Evolutionary conservation across 2,797 vertebrate species (phyloP), one percentile per base, ranked within the genome.

Genomic region (Malacoraja senta): DNA sequence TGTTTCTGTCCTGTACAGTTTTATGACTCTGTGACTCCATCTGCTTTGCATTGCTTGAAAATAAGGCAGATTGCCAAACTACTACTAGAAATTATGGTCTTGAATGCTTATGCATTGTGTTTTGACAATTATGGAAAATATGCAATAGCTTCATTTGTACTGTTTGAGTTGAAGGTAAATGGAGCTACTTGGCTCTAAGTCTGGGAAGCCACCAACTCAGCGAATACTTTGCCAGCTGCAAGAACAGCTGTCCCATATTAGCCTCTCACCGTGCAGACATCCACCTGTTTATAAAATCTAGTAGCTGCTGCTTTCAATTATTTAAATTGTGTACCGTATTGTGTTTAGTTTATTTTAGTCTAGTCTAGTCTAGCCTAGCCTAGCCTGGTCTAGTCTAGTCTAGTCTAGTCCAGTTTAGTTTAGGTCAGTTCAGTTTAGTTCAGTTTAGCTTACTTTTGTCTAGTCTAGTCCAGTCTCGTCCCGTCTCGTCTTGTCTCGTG

Each of bases 241-340:
- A 32, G 13, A 38, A 29, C 84, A 88, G 84, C 32, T 88, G 84
- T 88, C 65, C 17, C 9, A 32, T 26, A 38, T 88, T 88, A 68
- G 61, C n/a, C 65, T 9, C 63, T 21, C 17, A 6, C 61, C 38
- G 65, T 68, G 63, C 61, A 88, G 68, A n/a, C n/a, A 13, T 35
- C 65, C 84, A 88, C 84, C 84, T 88, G 84, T 35, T 68, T 65
- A 88, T 88, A 88, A 68, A 35, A 88, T 68, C 3, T 32, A 88
- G 9, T 65, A 9, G 8, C n/a, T 88, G 61, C 61, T 88, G 83
- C 58, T 86, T 86, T 86, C 84, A 88, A 68, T 88, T 88, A 88
- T 63, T 86, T 86, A 15, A 61, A 1, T 6, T 29, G 44, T 26
- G 29, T 2, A 58, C 81, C 53, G 63, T 63, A 63, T n/a, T 88